Evolutionary conservation across 2,888 invertebrate species (phyloP).

Genomic region (Meteorus colon): DNA sequence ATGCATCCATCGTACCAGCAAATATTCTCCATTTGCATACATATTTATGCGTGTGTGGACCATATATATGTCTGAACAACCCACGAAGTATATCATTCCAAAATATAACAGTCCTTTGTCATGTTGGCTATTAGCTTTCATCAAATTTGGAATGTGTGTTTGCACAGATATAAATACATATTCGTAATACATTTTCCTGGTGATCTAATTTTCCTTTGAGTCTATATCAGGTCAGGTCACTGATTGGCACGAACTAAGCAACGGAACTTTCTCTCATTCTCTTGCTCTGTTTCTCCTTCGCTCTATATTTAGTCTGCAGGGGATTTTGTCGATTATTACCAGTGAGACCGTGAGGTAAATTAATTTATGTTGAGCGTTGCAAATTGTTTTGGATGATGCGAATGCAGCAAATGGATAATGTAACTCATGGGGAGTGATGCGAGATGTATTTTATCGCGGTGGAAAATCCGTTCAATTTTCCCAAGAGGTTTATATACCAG

Average conservation of each 20-base stretch:
- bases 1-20: neutral
- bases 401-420: slow-evolving; percentile 14
- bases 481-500: slow-evolving; percentile 4
- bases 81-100: neutral
- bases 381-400: slow-evolving; percentile 40
- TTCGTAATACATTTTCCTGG: neutral
- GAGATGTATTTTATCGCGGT: slow-evolving; percentile 4
- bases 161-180: too few relatives aligned
- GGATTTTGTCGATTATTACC: slow-evolving; percentile 44
- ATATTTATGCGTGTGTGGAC: neutral
- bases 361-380: slow-evolving; percentile 29
- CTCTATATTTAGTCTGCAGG: neutral
- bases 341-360: slow-evolving; percentile 31
- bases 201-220: neutral
- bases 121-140: too few relatives aligned
- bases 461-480: slow-evolving; percentile 25
- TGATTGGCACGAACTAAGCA: slow-evolving; percentile 1
- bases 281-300: neutral
- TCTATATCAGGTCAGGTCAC: neutral
- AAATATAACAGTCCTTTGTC: too few relatives aligned
- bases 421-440: slow-evolving; percentile 14
- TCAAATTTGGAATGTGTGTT: too few relatives aligned
- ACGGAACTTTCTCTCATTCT: neutral
- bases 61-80: neutral
- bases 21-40: neutral